Percentiles rank a stretch among this genome's conserved stretches.
phyloP scores from a whole-genome alignment of 2,888 invertebrate species.

The Nycteola revayana region DNA sequence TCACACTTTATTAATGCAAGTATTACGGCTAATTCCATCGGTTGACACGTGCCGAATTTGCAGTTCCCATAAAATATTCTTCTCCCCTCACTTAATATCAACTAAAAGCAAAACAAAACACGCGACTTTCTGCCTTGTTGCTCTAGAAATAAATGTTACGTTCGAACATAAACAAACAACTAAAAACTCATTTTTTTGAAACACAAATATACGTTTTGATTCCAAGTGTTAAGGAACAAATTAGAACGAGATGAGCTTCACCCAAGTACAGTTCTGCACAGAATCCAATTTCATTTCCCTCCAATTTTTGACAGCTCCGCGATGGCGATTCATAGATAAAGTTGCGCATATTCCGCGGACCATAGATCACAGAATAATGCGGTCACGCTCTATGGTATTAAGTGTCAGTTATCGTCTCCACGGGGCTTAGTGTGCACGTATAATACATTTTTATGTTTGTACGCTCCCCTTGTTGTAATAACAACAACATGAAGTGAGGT shows the following conservation, averaged over 20 bases:
- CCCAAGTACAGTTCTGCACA: slow-evolving; percentile 41
- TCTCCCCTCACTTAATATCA: slow-evolving; percentile 39
- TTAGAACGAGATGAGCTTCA: slow-evolving; percentile 26
- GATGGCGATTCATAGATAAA: slow-evolving; percentile 66
- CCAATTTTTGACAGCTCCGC: slow-evolving; percentile 60
- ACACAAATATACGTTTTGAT: slow-evolving; percentile 49
- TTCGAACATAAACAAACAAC: slow-evolving; percentile 21
- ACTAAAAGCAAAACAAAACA: slow-evolving; percentile 36
- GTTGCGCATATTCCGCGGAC: slow-evolving; percentile 58
- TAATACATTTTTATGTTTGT: slow-evolving; percentile 74
- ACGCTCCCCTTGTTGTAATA: slow-evolving; percentile 75
- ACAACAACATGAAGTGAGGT: slow-evolving; percentile 78
- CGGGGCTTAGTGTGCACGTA: slow-evolving; percentile 67
- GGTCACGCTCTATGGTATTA: slow-evolving; percentile 81
- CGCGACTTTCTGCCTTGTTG: slow-evolving; percentile 47
- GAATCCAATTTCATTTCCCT: slow-evolving; percentile 52
- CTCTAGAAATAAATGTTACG: slow-evolving; percentile 32
- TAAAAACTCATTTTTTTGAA: slow-evolving; percentile 17
- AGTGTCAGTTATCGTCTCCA: slow-evolving; percentile 80
- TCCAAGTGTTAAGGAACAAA: slow-evolving; percentile 39
- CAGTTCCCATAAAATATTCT: slow-evolving; percentile 72
- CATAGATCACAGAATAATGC: slow-evolving; percentile 80
- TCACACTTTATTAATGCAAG: slow-evolving; percentile 82
- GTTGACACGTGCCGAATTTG: slow-evolving; percentile 79
- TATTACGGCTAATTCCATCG: slow-evolving; percentile 78